Percentiles rank a stretch among this genome's conserved stretches.
These are phyloP conservation scores for Axea sp. DNA, from an alignment of 2,888 invertebrate species.

Conservation along the genomic window DNA sequence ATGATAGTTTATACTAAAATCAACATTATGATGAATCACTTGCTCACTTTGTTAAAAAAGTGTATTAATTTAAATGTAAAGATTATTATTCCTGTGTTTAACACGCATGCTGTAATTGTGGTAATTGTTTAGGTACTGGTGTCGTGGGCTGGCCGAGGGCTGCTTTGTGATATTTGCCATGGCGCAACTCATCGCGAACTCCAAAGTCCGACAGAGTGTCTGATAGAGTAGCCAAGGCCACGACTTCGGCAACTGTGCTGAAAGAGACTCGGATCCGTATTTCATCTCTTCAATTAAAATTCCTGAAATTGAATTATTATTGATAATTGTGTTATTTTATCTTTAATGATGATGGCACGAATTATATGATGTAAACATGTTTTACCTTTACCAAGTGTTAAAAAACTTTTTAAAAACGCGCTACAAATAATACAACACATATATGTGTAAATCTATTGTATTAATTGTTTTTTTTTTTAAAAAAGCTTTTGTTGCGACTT, in stretches of 20 bases:
- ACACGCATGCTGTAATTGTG: constrained; percentile 76
- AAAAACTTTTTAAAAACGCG: too few relatives aligned
- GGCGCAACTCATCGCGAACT: constrained; percentile 80
- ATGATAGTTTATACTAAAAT: too few relatives aligned
- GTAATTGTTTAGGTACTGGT: constrained; percentile 75
- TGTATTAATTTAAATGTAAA: constrained; percentile 77
- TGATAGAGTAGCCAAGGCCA: constrained; percentile 82
- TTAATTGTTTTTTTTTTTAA: too few relatives aligned
- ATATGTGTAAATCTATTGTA: too few relatives aligned
- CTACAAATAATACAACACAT: too few relatives aligned
- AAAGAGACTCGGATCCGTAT: constrained; percentile 66
- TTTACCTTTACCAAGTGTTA: too few relatives aligned
- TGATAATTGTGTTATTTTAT: too few relatives aligned
- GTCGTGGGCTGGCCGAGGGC: constrained; percentile 79
- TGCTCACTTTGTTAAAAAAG: too few relatives aligned
- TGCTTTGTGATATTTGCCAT: constrained; percentile 82
- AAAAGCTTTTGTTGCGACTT: too few relatives aligned
- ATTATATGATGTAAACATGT: too few relatives aligned
- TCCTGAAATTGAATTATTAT: constrained; percentile 63
- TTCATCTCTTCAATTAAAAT: constrained; percentile 70
- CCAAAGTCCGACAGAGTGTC: constrained; percentile 80
- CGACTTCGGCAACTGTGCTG: constrained; percentile 73
- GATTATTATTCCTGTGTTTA: constrained; percentile 75
- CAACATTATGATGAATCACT: too few relatives aligned
- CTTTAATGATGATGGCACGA: too few relatives aligned